Conservation (phyloP, 2,888 invertebrate species). For the Ypsolopha scabrella region DNA sequence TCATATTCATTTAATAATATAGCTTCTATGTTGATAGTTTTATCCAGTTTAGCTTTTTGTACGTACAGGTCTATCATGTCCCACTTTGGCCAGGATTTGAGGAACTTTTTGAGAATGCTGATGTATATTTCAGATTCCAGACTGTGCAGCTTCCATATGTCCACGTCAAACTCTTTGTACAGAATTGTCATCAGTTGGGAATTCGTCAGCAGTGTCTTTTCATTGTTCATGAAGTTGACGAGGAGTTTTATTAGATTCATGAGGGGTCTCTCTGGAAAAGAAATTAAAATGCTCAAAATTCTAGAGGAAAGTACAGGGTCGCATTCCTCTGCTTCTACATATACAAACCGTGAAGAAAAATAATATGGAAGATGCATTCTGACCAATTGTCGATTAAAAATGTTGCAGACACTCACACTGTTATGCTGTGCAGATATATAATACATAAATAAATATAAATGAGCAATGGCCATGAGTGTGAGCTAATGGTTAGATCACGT, state of each 20-base stretch:
- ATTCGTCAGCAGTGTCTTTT: slow-evolving; percentile 43
- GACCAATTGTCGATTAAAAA: no score
- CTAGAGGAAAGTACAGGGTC: no score
- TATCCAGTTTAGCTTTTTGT: slow-evolving; percentile 20
- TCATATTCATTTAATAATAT: slow-evolving; percentile 31
- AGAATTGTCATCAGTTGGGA: slow-evolving; percentile 40
- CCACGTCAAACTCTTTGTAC: slow-evolving; percentile 33
- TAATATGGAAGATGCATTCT: no score
- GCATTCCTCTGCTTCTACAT: no score
- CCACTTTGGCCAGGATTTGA: slow-evolving; percentile 56
- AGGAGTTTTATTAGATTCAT: slow-evolving; percentile 36
- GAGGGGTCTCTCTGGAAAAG: slow-evolving; percentile 40
- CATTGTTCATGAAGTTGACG: slow-evolving; percentile 28
- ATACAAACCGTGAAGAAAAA: no score
- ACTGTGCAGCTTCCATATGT: slow-evolving; percentile 24
- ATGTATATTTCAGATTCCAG: slow-evolving; percentile 44
- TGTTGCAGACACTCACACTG: no score
- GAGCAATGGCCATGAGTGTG: no score
- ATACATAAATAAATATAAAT: no score
- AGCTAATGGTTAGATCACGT: no score
- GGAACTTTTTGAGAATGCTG: slow-evolving; percentile 41
- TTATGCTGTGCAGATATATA: no score
- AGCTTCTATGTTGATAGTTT: slow-evolving; percentile 15
- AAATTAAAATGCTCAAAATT: no score
- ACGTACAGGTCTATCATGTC: slow-evolving; percentile 36